Conservation (phyloP, 2,113 vertebrate genomes). For the Melanostigma gelatinosum region DNA sequence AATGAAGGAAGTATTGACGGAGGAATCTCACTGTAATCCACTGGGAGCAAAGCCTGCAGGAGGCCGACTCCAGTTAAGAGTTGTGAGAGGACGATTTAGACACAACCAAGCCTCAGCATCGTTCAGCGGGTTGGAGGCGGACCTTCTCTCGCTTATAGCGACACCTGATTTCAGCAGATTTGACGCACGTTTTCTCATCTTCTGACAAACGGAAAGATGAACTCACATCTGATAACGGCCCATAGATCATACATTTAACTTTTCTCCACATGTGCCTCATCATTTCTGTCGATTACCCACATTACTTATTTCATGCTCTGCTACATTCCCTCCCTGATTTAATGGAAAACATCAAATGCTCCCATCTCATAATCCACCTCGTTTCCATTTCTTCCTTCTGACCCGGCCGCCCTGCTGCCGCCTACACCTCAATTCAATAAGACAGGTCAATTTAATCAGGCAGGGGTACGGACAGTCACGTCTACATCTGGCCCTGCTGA, state of each 20-base stretch:
- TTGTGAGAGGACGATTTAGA: constrained; percentile 31
- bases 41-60: constrained; percentile 15
- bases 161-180: constrained; percentile 21
- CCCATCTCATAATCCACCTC: constrained; percentile 43
- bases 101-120: constrained; percentile 43
- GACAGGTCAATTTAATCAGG: constrained; percentile 68
- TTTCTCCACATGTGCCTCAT: constrained; percentile 2
- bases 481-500: constrained; percentile 67
- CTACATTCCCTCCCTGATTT: constrained; percentile 24
- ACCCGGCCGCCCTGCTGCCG: constrained; percentile 25
- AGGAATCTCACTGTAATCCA: constrained; percentile 54
- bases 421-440: constrained; percentile 71
- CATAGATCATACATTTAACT: constrained; percentile 9
- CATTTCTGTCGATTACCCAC: constrained; percentile 7
- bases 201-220: background rate
- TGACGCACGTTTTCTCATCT: background rate
- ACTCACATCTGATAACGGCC: constrained; percentile 2
- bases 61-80: constrained; percentile 19
- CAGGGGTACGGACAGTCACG: constrained; percentile 38
- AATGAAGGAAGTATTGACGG: constrained; percentile 55
- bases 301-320: constrained; percentile 28
- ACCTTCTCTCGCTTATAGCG: constrained; percentile 39
- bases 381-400: constrained; percentile 33
- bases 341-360: constrained; percentile 53
- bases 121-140: constrained; percentile 40